phyloP scores from a whole-genome alignment of 2,888 invertebrate genomes.

The Pammene aurita region DNA sequence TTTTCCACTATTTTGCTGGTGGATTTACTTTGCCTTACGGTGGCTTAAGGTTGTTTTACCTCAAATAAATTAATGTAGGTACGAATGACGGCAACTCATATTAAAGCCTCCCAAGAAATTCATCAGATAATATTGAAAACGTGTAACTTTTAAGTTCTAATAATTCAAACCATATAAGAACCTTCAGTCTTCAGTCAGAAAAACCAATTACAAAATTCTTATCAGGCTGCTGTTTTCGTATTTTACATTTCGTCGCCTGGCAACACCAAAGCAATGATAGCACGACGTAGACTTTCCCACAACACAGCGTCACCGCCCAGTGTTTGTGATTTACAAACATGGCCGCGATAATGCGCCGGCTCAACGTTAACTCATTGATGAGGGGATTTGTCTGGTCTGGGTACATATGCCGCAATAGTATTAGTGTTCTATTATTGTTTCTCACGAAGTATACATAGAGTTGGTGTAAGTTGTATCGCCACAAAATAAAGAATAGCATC shows the following conservation, averaged over 20 bases:
- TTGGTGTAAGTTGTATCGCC: background rate
- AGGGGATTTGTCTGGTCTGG: slow-evolving; percentile 55
- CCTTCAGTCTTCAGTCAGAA: no score
- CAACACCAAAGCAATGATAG: slow-evolving; percentile 43
- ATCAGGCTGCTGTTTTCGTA: background rate
- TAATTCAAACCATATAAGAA: no score
- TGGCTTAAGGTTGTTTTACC: background rate
- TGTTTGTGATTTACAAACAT: slow-evolving; percentile 54
- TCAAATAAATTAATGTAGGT: background rate
- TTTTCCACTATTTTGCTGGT: background rate
- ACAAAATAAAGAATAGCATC: no score
- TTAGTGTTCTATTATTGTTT: slow-evolving; percentile 42
- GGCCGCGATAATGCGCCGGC: slow-evolving; percentile 46
- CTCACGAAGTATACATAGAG: slow-evolving; percentile 41
- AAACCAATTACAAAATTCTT: no score
- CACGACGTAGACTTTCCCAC: slow-evolving; percentile 47
- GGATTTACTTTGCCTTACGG: background rate
- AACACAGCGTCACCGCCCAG: slow-evolving; percentile 45
- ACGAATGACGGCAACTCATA: no score
- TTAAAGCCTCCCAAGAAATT: no score
- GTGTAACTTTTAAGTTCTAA: no score
- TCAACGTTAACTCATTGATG: slow-evolving; percentile 45
- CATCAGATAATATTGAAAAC: no score
- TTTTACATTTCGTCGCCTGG: background rate
- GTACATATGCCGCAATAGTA: slow-evolving; percentile 51